These are phyloP conservation scores for Philopotamus ludificatus DNA, from an alignment of 1,140 invertebrate genomes.

Conservation along the genomic window DNA sequence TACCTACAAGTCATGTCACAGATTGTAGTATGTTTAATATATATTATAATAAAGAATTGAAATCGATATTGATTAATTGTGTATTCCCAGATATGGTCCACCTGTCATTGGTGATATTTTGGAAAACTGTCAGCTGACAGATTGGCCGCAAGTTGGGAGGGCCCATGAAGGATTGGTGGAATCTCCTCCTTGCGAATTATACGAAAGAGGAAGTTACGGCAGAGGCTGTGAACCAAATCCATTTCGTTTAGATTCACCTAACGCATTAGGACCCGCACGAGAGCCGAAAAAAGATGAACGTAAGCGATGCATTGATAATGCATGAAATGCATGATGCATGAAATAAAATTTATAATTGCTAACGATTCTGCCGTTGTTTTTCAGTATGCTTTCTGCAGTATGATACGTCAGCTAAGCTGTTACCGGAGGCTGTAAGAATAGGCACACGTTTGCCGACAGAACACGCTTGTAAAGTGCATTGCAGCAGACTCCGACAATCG, in stretches of 20 bases:
- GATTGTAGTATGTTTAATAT: no score
- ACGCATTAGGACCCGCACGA: slow-evolving; percentile 13
- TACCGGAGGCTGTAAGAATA: slow-evolving; percentile 63
- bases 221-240: slow-evolving; percentile 68
- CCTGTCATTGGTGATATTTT: slow-evolving; percentile 60
- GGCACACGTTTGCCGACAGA: slow-evolving; percentile 62
- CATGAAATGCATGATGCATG: not conserved
- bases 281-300: slow-evolving; percentile 27
- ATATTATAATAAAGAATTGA: not conserved
- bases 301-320: slow-evolving; percentile 2
- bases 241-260: slow-evolving; percentile 30
- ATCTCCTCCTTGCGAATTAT: slow-evolving; percentile 68
- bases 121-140: slow-evolving; percentile 72
- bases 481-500: slow-evolving; percentile 43
- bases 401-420: slow-evolving; percentile 66
- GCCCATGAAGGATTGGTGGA: slow-evolving; percentile 60
- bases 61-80: not conserved
- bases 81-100: slow-evolving; percentile 60
- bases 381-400: slow-evolving; percentile 73
- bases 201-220: slow-evolving; percentile 74
- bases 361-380: no score
- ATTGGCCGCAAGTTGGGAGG: slow-evolving; percentile 67
- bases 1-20: no score
- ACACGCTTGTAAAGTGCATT: slow-evolving; percentile 68
- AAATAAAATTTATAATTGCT: no score